Base-by-base conservation (phyloP, 2,113 vertebrate genomes). In the Thamnaconus septentrionalis region DNA sequence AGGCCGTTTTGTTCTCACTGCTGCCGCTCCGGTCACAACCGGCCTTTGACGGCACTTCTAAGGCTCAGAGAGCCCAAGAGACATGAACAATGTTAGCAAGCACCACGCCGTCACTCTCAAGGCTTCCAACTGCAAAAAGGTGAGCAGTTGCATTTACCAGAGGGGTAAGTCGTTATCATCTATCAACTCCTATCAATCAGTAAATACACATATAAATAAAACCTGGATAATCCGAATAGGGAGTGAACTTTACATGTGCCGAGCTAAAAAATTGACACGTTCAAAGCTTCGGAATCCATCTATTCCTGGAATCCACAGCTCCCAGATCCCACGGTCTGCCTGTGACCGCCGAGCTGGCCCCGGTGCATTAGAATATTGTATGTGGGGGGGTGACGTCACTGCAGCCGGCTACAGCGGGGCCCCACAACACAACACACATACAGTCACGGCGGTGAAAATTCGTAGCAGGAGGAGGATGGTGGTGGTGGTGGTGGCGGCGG, bases 361-460 rank as follows among this genome's bases (percentile, higher is more conserved):
- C 53, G 18, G 51, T 81, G 62, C 47, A 71, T 78, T 64, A 55
- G 54, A 76, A 67, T 68, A 65, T 42, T 59, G 66, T 69, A 64
- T 67, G 59, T 54, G 50, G 18, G 52, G 57, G 49, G 60, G 73
- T 85, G 82, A 85, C 54, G 54, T 82, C 82, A 78, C 70, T 61
- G 63, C 59, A 46, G 61, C 52, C 68, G 45, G 8, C 5, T 76
- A 60, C 39, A 61, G 54, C 39, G 60, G 73, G 78, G 79, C 78
- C 78, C 75, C 76, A 60, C 61, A 66, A 66, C 58, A 61, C 62
- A 61, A 65, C 73, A 67, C 67, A 58, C 63, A 76, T 53, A 75
- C 56, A 56, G 39, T 9, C 67, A 50, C 4, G 51, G 56, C 59
- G 47, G 51, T 73, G 61, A 67, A 75, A 70, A 56, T 31, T 49